These are phyloP conservation scores for Todiramphus saurophagus DNA, from an alignment of 2,113 vertebrate genomes.

Conservation along the genomic window DNA sequence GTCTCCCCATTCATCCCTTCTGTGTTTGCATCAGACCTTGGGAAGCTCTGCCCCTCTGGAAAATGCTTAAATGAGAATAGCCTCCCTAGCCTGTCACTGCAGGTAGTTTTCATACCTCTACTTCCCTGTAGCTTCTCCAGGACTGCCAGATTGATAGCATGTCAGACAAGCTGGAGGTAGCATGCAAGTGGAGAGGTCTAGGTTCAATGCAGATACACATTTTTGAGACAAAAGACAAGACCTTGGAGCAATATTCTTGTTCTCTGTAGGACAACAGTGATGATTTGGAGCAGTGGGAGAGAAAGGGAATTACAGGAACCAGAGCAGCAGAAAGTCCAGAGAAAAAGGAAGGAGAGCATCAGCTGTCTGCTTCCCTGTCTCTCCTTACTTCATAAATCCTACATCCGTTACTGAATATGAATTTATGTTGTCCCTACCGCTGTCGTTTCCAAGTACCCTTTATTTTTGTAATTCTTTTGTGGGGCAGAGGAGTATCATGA, in stretches of 20 bases:
- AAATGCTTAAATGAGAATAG: background rate
- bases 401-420: background rate
- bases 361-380: background rate
- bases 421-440: background rate
- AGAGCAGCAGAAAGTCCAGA: background rate
- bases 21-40: background rate
- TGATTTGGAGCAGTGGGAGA: background rate
- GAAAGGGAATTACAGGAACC: background rate
- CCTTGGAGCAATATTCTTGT: background rate
- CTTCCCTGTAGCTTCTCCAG: background rate
- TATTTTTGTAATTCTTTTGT: background rate
- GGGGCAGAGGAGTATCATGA: background rate
- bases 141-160: background rate
- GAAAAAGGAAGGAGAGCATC: background rate
- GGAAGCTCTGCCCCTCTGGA: background rate
- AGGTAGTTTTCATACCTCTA: background rate
- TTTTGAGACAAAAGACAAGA: background rate
- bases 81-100: background rate
- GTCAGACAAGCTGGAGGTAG: background rate
- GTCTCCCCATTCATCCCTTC: background rate
- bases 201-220: background rate
- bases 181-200: background rate
- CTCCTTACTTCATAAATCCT: background rate
- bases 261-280: background rate
- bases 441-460: background rate